Evolutionary conservation across 2,113 vertebrate genomes (phyloP), one percentile per base, ranked within the genome.

Genomic region (Mohoua ochrocephala): DNA sequence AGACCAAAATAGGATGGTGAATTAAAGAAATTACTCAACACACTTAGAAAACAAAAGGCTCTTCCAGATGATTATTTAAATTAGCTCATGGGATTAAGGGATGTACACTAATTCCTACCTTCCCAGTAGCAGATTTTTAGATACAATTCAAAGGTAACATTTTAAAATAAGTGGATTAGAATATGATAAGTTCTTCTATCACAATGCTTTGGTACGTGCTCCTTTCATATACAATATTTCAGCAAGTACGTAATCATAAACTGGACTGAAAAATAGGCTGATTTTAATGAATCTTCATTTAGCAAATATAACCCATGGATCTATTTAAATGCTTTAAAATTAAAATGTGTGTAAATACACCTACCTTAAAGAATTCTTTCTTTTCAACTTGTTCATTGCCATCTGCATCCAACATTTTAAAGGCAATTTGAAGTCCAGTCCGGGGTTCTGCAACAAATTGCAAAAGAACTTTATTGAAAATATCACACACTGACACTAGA

Each of bases 331-430:
- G 10, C 13, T 71, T 83, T 61, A 52, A 77, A 60, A 82, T 52
- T 10, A 84, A 87, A 74, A 79, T 7, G 6, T 28, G 53, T 35
- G 35, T 42, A 69, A 76, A 74, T 37, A 45, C 20, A 85, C 98
- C 96, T 98, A 99, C 99, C 98, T 98, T 99, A 74, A 99, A 98
- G 95, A 99, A 99, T 87, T 99, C 99, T 94, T 98, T 99, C 95
- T 98, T 99, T 97, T 99, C 99, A 96, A 99, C 99, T 49, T 98
- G 99, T 92, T 99, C 99, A 93, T 99, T 99, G 74, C 99, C 99
- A 96, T 99, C 99, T 71, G 98, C 83, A 94, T 99, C 99, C 57
- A 99, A 97, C 99, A 99, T 99, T 98, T 99, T 99, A 98, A 99
- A 99, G 93, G 99, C 99, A 89, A 99, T 99, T 57, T 99, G 98